Evolutionary conservation across 2,113 vertebrate genomes (phyloP).

Genomic region (Smithornis capensis): DNA sequence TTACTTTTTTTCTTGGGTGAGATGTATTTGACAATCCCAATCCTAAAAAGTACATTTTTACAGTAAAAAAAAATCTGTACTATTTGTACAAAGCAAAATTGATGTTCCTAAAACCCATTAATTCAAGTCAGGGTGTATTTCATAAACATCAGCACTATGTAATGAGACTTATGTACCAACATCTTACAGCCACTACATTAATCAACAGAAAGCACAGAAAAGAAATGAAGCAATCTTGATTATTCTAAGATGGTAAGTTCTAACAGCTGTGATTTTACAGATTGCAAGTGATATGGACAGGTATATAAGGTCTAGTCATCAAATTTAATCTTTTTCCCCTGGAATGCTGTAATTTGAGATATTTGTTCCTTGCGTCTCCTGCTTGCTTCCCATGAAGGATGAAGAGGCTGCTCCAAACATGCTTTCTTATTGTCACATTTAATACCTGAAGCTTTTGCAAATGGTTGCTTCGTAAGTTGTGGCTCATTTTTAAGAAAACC

Average conservation of each 20-base stretch:
- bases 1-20: neutral
- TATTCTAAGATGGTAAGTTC: neutral
- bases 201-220: neutral
- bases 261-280: neutral
- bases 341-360: constrained; percentile 88
- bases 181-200: neutral
- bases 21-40: neutral
- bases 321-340: constrained; percentile 96
- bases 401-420: constrained; percentile 78
- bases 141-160: neutral
- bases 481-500: constrained; percentile 60
- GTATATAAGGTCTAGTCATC: constrained; percentile 66
- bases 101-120: neutral
- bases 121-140: neutral
- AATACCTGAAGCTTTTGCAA: constrained; percentile 26
- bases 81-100: neutral
- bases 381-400: constrained; percentile 98
- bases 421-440: constrained; percentile 34
- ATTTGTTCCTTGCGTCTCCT: constrained; percentile 87
- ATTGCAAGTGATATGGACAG: neutral
- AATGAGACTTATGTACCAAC: neutral
- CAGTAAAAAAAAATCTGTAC: neutral
- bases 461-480: constrained; percentile 29
- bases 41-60: neutral
- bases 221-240: neutral